phyloP scores from a whole-genome alignment of 53 echinoderm and acorn worm genomes.

The Mesocentrotus franciscanus region DNA sequence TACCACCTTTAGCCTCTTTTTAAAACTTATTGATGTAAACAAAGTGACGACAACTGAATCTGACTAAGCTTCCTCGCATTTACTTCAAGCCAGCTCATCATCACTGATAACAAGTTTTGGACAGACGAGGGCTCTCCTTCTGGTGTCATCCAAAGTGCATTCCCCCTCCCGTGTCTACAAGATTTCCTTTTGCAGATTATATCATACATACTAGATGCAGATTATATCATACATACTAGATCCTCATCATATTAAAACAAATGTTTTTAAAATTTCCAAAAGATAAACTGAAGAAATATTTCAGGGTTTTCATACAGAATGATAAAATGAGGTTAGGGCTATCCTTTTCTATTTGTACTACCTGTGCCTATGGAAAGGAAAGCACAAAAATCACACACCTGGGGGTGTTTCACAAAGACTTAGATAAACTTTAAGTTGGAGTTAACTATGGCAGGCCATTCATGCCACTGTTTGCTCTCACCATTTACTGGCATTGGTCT shows the following conservation, averaged over 20 bases:
- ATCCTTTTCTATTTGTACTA: neutral
- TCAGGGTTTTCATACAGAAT: neutral
- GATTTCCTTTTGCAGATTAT: slow-evolving; percentile 6
- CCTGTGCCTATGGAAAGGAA: no score
- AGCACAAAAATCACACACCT: no score
- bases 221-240: neutral
- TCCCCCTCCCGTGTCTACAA: slow-evolving; percentile 50
- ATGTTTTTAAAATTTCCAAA: neutral
- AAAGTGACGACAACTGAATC: slow-evolving; percentile 61
- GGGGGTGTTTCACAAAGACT: no score
- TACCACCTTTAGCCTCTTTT: slow-evolving; percentile 12
- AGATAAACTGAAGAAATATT: neutral
- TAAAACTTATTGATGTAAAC: slow-evolving; percentile 45
- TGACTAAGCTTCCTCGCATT: slow-evolving; percentile 63
- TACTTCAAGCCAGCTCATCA: slow-evolving; percentile 58
- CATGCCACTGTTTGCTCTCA: no score
- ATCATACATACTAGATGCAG: neutral
- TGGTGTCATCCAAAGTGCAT: slow-evolving; percentile 52
- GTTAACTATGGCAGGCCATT: no score
- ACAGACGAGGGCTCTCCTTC: slow-evolving; percentile 41
- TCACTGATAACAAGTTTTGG: slow-evolving; percentile 30
- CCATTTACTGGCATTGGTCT: no score
- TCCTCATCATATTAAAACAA: no score
- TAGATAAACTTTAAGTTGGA: no score
- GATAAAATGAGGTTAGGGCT: neutral